Conservation (phyloP, 2,797 vertebrate genomes). For the Nyctalus aviator region DNA sequence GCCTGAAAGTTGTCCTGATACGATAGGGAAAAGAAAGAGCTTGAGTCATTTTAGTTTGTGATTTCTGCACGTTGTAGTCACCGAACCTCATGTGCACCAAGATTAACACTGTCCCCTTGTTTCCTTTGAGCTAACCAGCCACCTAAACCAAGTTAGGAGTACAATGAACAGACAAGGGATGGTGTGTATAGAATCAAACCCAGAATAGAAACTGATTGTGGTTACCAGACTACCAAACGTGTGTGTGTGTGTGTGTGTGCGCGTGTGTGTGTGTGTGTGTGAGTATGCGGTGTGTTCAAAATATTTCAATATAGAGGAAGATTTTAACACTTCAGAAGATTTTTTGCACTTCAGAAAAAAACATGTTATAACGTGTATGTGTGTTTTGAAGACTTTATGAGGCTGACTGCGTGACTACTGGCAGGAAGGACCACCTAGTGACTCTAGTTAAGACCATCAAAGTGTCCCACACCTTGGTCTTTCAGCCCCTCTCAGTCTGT, state of each 20-base stretch:
- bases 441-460: not conserved
- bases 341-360: not conserved
- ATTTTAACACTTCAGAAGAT: not conserved
- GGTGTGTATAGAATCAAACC: not conserved
- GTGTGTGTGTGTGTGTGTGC: not conserved
- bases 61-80: not conserved
- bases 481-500: not conserved
- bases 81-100: not conserved
- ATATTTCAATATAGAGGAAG: not conserved
- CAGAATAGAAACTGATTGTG: not conserved
- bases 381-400: conserved; percentile 9
- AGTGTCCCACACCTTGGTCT: not conserved
- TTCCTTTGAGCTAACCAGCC: not conserved
- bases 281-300: not conserved
- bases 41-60: not conserved
- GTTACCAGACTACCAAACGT: not conserved
- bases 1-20: not conserved
- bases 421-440: not conserved
- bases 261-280: not conserved
- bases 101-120: not conserved
- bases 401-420: not conserved
- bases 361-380: not conserved
- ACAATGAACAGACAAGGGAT: too few species aligned
- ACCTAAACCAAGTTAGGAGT: not conserved
- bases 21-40: not conserved